A percentile compares a stretch with the other conserved stretches of the same genome.
These are phyloP conservation scores for Tamandua tetradactyla DNA, from an alignment of 2,797 vertebrate genomes.

Conservation along the genomic window DNA sequence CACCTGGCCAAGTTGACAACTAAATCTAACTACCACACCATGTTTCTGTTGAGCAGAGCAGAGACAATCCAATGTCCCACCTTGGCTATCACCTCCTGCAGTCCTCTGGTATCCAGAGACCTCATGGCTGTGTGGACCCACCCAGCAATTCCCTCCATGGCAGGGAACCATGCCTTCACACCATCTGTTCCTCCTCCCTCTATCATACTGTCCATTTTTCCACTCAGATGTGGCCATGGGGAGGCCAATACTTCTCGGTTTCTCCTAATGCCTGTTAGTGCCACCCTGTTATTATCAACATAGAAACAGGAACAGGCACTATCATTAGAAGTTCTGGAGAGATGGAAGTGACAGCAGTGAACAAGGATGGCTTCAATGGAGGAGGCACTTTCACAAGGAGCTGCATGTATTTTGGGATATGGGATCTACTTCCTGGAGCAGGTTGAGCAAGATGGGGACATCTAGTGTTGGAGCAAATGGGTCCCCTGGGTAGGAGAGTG, in stretches of 20 bases:
- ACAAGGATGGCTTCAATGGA: not conserved
- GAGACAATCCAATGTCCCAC: not conserved
- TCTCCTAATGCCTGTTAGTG: not conserved
- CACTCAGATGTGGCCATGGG: no score
- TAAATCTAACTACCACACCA: no score
- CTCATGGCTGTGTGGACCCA: no score
- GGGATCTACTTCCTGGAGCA: not conserved
- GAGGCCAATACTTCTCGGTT: not conserved
- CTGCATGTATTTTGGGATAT: not conserved
- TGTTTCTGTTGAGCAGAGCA: accelerated
- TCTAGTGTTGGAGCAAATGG: not conserved
- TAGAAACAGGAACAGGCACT: not conserved
- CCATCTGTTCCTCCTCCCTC: not conserved
- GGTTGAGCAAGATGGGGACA: not conserved
- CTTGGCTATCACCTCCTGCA: not conserved
- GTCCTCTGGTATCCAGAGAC: not conserved
- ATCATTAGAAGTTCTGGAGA: not conserved
- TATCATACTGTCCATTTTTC: no score
- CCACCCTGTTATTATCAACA: not conserved
- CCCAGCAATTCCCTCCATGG: not conserved
- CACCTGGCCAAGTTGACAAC: no score
- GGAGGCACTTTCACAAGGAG: not conserved
- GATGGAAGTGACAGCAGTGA: not conserved
- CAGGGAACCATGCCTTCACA: not conserved
- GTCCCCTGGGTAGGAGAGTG: no score